Evolutionary conservation across 2,888 invertebrate species (phyloP).

Genomic region (Theodoxus fluviatilis): DNA sequence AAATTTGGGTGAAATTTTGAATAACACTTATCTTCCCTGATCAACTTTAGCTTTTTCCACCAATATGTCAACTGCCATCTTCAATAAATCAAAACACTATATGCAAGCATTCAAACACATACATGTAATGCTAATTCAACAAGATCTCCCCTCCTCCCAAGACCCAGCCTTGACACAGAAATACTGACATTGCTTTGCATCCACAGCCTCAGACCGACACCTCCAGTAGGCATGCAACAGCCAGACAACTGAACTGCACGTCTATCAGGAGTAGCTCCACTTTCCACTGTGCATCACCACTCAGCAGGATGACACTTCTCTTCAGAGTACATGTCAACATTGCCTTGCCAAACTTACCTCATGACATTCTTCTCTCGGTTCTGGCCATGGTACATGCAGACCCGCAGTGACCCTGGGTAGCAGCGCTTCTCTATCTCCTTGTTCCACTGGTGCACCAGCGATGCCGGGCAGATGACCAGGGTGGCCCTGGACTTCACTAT

Average conservation of each 20-base stretch:
- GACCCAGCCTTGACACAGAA: no score
- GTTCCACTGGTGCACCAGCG: constrained; percentile 89
- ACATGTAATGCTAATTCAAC: no score
- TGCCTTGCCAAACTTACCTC: constrained; percentile 36
- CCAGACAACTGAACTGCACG: neutral
- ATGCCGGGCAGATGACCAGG: constrained; percentile 91
- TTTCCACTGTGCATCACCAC: no score
- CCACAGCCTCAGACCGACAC: neutral
- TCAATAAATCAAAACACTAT: no score
- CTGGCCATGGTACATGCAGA: constrained; percentile 82
- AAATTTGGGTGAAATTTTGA: no score
- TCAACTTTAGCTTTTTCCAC: no score
- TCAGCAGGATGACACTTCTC: neutral
- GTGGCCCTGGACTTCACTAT: constrained; percentile 60
- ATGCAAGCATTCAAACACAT: no score
- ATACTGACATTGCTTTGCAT: neutral
- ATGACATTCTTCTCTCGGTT: constrained; percentile 71
- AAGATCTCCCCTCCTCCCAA: no score
- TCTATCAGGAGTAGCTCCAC: neutral
- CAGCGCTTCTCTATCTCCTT: constrained; percentile 75
- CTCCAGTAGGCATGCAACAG: neutral
- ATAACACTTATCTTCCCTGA: no score
- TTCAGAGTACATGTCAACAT: neutral
- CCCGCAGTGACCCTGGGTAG: constrained; percentile 71
- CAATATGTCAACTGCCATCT: no score